Percentiles rank a stretch among this genome's conserved stretches.
These are phyloP conservation scores for Deilephila porcellus DNA, from an alignment of 2,888 invertebrate species.

Conservation along the genomic window DNA sequence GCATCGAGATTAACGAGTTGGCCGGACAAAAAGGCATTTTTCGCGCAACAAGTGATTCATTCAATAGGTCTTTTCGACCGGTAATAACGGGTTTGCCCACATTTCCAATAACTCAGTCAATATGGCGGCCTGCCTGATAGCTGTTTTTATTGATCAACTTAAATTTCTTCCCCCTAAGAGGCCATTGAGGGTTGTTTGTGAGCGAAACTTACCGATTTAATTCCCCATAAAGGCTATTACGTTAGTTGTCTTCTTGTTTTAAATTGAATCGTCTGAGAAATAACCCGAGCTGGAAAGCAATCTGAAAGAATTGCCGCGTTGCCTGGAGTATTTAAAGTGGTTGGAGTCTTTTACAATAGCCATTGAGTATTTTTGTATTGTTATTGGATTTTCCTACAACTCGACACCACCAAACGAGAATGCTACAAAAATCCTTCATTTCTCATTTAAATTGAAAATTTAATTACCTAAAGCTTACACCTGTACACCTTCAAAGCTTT, in stretches of 20 bases:
- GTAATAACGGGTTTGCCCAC: conserved; percentile 16
- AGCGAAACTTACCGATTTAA: conserved; percentile 35
- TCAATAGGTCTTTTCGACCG: background rate
- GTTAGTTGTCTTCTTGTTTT: conserved; percentile 20
- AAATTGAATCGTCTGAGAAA: conserved; percentile 3
- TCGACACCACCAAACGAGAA: no score
- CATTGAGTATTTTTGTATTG: no score
- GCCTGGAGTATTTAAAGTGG: background rate
- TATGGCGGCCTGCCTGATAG: conserved; percentile 28
- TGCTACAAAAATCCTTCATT: no score
- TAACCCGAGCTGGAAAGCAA: background rate
- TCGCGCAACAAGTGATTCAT: conserved; percentile 20
- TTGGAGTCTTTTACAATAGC: background rate
- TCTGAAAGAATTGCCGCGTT: background rate
- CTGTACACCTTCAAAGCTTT: no score
- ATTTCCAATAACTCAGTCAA: conserved; percentile 30
- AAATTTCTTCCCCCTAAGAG: conserved; percentile 33
- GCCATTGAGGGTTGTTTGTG: conserved; percentile 33
- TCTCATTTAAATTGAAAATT: no score
- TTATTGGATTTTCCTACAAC: no score
- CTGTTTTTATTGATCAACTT: conserved; percentile 41
- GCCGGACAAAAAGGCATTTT: conserved; percentile 18
- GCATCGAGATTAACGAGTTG: conserved; percentile 10
- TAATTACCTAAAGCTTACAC: no score
- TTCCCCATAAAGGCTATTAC: conserved; percentile 31